Evolutionary conservation across 2,888 invertebrate genomes (phyloP).

Genomic region (Erebia ligea): DNA sequence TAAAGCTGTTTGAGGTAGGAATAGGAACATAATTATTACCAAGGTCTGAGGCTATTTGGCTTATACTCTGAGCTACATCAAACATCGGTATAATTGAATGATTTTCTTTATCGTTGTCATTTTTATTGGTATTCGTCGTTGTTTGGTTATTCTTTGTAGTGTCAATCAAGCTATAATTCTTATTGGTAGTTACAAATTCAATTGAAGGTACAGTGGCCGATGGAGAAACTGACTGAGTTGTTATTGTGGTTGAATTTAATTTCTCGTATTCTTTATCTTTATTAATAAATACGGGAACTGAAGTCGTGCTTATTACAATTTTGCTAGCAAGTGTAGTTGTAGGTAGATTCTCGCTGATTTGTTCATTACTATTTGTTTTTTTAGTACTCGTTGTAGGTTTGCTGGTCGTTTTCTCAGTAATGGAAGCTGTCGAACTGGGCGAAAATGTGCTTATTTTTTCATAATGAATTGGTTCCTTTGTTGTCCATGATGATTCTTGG

Average conservation of each 20-base stretch:
- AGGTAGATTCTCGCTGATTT: slow-evolving; percentile 42
- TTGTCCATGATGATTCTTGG: slow-evolving; percentile 25
- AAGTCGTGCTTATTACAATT: slow-evolving; percentile 28
- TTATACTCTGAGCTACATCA: slow-evolving; percentile 77
- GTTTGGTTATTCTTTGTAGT: slow-evolving; percentile 38
- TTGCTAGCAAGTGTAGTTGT: slow-evolving; percentile 39
- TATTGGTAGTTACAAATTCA: slow-evolving; percentile 55
- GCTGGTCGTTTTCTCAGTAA: slow-evolving; percentile 57
- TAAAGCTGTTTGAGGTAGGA: slow-evolving; percentile 63
- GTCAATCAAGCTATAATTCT: slow-evolving; percentile 41
- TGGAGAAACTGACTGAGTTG: slow-evolving; percentile 74
- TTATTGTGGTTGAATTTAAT: slow-evolving; percentile 66
- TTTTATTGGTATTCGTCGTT: slow-evolving; percentile 38
- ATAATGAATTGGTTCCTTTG: slow-evolving; percentile 41
- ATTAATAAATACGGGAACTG: slow-evolving; percentile 41
- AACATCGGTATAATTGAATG: slow-evolving; percentile 61
- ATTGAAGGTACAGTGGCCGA: slow-evolving; percentile 67
- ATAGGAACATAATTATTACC: slow-evolving; percentile 65
- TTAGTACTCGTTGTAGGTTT: slow-evolving; percentile 48
- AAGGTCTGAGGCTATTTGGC: slow-evolving; percentile 78
- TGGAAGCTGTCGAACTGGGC: slow-evolving; percentile 63
- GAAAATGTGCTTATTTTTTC: slow-evolving; percentile 66
- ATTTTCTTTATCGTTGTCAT: slow-evolving; percentile 45
- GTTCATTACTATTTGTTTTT: slow-evolving; percentile 40
- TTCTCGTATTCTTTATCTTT: slow-evolving; percentile 55